phyloP scores from a whole-genome alignment of 2,113 vertebrate species.

The Aramus guarauna region DNA sequence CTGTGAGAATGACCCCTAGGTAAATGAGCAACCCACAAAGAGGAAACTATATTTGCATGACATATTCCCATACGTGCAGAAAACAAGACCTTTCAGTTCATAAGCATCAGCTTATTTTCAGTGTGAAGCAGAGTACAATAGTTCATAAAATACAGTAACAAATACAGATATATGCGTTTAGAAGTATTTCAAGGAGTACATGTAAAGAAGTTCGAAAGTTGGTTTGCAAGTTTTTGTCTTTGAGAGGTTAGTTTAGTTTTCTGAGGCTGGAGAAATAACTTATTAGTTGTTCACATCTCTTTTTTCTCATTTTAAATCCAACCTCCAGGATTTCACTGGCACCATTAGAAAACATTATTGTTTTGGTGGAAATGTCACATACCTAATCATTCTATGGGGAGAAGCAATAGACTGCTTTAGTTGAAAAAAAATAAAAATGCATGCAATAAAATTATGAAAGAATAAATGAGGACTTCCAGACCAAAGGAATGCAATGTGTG shows the following conservation, averaged over 20 bases:
- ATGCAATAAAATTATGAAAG: background rate
- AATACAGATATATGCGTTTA: background rate
- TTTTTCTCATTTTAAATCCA: background rate
- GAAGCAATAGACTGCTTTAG: background rate
- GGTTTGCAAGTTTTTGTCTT: background rate
- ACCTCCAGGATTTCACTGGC: background rate
- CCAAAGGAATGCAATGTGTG: background rate
- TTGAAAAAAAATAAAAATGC: background rate
- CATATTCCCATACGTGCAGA: background rate
- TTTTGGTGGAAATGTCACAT: slow-evolving; percentile 34
- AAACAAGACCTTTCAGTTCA: background rate
- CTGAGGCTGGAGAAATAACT: background rate
- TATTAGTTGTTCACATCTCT: background rate
- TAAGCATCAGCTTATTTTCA: background rate
- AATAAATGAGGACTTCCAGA: background rate
- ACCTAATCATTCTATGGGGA: background rate
- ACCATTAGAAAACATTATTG: slow-evolving; percentile 3
- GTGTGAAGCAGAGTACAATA: background rate
- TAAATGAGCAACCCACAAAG: background rate
- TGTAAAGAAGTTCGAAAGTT: background rate
- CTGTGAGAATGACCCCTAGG: background rate
- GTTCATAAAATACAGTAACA: background rate
- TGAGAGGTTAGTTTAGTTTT: background rate
- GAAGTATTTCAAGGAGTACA: background rate
- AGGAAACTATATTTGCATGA: background rate